Evolutionary conservation across 2,113 vertebrate genomes (phyloP).

Genomic region (Eulemur rufifrons): DNA sequence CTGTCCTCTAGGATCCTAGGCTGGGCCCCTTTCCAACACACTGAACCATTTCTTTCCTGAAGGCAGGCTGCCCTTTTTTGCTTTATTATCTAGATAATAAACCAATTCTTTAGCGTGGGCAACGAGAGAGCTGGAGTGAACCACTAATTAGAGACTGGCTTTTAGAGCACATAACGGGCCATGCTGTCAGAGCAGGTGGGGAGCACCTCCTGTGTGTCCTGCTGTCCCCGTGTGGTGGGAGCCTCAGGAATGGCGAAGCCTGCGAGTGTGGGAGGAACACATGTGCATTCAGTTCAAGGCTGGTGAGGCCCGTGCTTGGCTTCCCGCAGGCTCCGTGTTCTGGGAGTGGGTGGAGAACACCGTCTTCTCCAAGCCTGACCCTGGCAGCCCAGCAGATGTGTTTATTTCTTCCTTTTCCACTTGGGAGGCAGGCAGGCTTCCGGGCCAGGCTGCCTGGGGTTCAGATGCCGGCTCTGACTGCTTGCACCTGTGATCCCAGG

Average conservation of each 20-base stretch:
- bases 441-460: background rate
- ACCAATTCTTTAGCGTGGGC: background rate
- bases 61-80: background rate
- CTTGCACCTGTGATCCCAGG: background rate
- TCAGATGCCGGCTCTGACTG: background rate
- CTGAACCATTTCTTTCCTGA: background rate
- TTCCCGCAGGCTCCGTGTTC: background rate
- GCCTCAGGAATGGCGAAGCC: background rate
- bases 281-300: slow-evolving; percentile 6
- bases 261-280: background rate
- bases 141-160: rapidly evolving
- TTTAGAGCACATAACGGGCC: rapidly evolving
- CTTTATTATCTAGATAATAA: background rate
- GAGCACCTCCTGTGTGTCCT: rapidly evolving
- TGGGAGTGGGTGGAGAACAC: background rate
- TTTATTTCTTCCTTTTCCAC: slow-evolving; percentile 25
- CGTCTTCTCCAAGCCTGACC: background rate
- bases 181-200: rapidly evolving
- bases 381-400: background rate
- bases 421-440: slow-evolving; percentile 3
- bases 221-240: background rate
- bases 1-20: background rate
- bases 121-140: background rate
- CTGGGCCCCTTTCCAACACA: background rate
- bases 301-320: background rate